phyloP scores from a whole-genome alignment of 2,797 vertebrate species.

The Pelodytes ibericus region DNA sequence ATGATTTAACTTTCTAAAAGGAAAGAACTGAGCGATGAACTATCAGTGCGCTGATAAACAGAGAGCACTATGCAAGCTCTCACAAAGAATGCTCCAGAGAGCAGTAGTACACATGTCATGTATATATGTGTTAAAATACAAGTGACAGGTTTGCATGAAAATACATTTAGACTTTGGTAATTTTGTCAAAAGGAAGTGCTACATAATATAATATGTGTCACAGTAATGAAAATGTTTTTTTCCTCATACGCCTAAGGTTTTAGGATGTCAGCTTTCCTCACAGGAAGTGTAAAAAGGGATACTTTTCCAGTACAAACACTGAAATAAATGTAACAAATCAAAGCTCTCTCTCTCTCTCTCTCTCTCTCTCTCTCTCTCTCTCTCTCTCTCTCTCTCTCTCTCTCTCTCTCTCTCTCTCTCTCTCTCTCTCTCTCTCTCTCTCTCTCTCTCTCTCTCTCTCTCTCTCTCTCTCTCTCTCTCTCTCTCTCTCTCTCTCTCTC shows the following conservation, averaged over 20 bases:
- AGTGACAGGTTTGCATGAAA: constrained; percentile 9
- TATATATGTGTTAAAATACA: not conserved
- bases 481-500: no score
- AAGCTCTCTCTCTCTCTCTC: no score
- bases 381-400: no score
- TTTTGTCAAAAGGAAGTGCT: constrained; percentile 1
- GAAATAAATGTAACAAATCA: no score
- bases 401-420: no score
- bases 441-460: no score
- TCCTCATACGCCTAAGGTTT: not conserved
- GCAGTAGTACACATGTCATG: not conserved
- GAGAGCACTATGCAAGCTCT: not conserved
- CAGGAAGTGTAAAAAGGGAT: not conserved
- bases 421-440: no score
- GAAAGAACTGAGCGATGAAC: not conserved
- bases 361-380: no score
- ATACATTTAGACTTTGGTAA: constrained; percentile 10
- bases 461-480: no score
- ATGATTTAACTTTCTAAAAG: no score
- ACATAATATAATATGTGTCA: not conserved
- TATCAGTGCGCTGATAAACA: not conserved
- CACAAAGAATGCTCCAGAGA: not conserved
- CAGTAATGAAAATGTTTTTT: not conserved
- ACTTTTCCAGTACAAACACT: not conserved
- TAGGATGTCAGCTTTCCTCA: not conserved